These are phyloP conservation scores for Crepidodera aurea DNA, from an alignment of 2,888 invertebrate species.

Conservation along the genomic window DNA sequence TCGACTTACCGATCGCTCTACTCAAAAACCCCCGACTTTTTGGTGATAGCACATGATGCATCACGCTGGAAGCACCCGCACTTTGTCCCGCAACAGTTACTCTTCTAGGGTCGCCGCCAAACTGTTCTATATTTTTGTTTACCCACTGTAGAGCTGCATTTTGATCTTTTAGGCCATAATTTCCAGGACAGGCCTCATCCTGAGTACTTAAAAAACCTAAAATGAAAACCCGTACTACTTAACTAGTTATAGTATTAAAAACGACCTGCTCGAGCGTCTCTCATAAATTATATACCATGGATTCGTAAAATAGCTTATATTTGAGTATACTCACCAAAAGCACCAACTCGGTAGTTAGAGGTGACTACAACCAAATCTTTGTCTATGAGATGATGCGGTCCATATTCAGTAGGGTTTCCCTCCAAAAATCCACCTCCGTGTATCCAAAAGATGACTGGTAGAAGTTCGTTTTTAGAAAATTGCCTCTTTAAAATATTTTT, in stretches of 20 bases:
- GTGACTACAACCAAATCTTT: constrained; percentile 27
- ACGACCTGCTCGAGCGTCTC: too few species aligned
- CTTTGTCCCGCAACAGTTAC: constrained; percentile 32
- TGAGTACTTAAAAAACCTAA: constrained; percentile 29
- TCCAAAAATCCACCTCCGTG: constrained; percentile 31
- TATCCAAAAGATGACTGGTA: constrained; percentile 31
- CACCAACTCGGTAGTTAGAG: constrained; percentile 27
- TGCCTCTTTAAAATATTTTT: too few species aligned
- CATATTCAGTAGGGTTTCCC: background rate
- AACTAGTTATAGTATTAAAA: background rate
- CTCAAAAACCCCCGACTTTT: constrained; percentile 28
- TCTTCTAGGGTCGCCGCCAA: constrained; percentile 25
- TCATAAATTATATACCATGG: too few species aligned
- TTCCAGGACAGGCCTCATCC: constrained; percentile 22
- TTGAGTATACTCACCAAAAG: constrained; percentile 27
- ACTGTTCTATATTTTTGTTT: constrained; percentile 22
- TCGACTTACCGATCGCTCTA: constrained; percentile 17
- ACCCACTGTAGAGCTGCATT: constrained; percentile 21
- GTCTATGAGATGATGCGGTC: constrained; percentile 22
- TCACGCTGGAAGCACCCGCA: constrained; percentile 22
- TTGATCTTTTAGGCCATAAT: constrained; percentile 33
- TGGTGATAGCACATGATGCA: constrained; percentile 27
- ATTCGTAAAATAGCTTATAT: too few species aligned
- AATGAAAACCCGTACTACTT: background rate
- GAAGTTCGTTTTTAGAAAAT: background rate